phyloP scores from a whole-genome alignment of 2,888 invertebrate genomes.

The Helleia helle region DNA sequence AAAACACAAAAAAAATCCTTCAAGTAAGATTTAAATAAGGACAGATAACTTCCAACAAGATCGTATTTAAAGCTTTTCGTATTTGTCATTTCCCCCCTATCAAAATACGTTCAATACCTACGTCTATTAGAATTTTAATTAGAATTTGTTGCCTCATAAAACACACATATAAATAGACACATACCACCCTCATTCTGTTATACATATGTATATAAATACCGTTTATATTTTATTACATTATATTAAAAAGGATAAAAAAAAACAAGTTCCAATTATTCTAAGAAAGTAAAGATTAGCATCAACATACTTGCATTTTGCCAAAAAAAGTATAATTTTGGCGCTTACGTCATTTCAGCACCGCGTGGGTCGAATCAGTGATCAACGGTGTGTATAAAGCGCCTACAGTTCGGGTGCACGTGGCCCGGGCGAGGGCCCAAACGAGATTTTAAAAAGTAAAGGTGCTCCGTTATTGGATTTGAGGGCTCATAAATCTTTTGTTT shows the following conservation, averaged over 20 bases:
- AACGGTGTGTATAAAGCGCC: slow-evolving; percentile 64
- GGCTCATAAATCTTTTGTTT: slow-evolving; percentile 3
- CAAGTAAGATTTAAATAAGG: too few relatives aligned
- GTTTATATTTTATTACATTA: too few relatives aligned
- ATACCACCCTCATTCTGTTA: too few relatives aligned
- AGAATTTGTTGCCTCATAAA: not conserved
- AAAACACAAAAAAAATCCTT: too few relatives aligned
- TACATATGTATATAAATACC: too few relatives aligned
- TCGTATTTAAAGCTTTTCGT: not conserved
- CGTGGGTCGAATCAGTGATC: slow-evolving; percentile 51
- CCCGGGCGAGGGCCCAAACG: slow-evolving; percentile 34
- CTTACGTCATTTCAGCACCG: slow-evolving; percentile 41
- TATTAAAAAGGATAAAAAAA: too few relatives aligned
- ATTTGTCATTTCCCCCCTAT: not conserved
- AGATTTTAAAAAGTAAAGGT: slow-evolving; percentile 35
- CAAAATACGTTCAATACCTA: not conserved
- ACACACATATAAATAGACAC: too few relatives aligned
- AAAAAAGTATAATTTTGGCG: too few relatives aligned
- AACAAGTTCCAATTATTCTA: too few relatives aligned
- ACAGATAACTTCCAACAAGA: not conserved
- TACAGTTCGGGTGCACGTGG: slow-evolving; percentile 50
- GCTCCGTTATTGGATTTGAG: slow-evolving; percentile 9
- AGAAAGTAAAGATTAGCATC: too few relatives aligned
- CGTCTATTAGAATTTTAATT: not conserved
- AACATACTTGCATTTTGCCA: too few relatives aligned